Evolutionary conservation across 2,888 invertebrate genomes (phyloP).

Genomic region (Thyatira batis): DNA sequence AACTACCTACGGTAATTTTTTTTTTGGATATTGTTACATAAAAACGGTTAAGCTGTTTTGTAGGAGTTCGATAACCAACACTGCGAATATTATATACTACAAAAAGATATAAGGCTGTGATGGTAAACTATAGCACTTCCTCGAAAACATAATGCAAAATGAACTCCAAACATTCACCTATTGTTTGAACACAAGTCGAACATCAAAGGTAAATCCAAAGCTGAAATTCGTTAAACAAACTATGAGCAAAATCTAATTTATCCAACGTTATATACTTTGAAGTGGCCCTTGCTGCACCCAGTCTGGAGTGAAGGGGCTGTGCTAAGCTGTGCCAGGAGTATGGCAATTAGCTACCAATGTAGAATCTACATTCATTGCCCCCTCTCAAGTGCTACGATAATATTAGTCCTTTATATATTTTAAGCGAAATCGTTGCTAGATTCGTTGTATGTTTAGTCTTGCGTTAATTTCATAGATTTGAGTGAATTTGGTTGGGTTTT

Average conservation of each 20-base stretch:
- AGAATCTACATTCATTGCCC: conserved; percentile 76
- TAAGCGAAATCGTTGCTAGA: conserved; percentile 58
- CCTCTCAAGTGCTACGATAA: conserved; percentile 69
- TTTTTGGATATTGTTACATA: too few relatives aligned
- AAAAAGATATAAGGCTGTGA: too few relatives aligned
- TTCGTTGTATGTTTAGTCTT: conserved; percentile 35
- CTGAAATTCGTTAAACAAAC: neutral
- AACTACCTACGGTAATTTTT: too few relatives aligned
- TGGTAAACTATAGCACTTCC: too few relatives aligned
- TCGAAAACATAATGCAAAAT: too few relatives aligned
- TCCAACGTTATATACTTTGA: neutral
- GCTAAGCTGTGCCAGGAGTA: conserved; percentile 18
- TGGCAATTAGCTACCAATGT: conserved; percentile 64
- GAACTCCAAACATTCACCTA: too few relatives aligned
- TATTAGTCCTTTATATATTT: conserved; percentile 69
- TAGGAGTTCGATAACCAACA: too few relatives aligned
- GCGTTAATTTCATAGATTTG: neutral
- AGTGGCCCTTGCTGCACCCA: conserved; percentile 15
- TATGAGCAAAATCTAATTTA: neutral
- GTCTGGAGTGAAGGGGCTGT: conserved; percentile 2
- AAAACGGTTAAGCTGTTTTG: too few relatives aligned
- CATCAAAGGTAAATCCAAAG: too few relatives aligned
- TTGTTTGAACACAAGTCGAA: too few relatives aligned
- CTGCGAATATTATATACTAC: too few relatives aligned
- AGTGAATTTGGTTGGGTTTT: too few relatives aligned